Percentiles rank a stretch among this genome's conserved stretches.
These are phyloP conservation scores for Danaus melanippus DNA, from an alignment of 1,140 invertebrate genomes.

Conservation along the genomic window DNA sequence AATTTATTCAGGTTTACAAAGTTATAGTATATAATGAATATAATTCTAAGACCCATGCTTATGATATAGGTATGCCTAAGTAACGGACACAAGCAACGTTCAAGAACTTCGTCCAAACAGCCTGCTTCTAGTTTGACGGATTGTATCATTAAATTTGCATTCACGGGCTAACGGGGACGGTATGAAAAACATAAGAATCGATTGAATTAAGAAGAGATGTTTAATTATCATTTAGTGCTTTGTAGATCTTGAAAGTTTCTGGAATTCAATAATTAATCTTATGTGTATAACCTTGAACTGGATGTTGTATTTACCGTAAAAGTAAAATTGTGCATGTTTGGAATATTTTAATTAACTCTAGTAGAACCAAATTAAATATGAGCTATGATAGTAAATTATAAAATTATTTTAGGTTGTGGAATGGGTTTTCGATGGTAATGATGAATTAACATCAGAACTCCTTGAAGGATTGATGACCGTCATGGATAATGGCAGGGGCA, in stretches of 20 bases:
- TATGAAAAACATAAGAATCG: not conserved
- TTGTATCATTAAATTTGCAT: not conserved
- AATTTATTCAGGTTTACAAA: too few relatives aligned
- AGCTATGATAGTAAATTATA: not conserved
- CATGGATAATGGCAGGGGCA: constrained; percentile 32
- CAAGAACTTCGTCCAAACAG: constrained; percentile 3
- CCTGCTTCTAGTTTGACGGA: constrained; percentile 6
- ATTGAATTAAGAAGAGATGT: too few relatives aligned
- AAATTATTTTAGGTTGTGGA: constrained; percentile 37
- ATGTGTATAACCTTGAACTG: too few relatives aligned
- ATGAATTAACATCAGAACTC: constrained; percentile 28
- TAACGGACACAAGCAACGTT: not conserved
- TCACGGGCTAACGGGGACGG: not conserved
- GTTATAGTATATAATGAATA: too few relatives aligned
- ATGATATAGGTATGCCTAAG: constrained; percentile 3
- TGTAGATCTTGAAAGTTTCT: too few relatives aligned
- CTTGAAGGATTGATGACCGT: constrained; percentile 34
- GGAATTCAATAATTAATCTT: too few relatives aligned
- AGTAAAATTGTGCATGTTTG: too few relatives aligned
- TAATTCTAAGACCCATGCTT: too few relatives aligned
- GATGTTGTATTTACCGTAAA: too few relatives aligned
- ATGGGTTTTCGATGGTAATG: constrained; percentile 45
- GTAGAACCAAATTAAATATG: too few relatives aligned
- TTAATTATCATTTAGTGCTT: too few relatives aligned
- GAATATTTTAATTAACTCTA: too few relatives aligned